Percentiles rank a stretch among this genome's conserved stretches.
phyloP scores from a whole-genome alignment of 2,888 invertebrate species.

The Ormyrus rosae region DNA sequence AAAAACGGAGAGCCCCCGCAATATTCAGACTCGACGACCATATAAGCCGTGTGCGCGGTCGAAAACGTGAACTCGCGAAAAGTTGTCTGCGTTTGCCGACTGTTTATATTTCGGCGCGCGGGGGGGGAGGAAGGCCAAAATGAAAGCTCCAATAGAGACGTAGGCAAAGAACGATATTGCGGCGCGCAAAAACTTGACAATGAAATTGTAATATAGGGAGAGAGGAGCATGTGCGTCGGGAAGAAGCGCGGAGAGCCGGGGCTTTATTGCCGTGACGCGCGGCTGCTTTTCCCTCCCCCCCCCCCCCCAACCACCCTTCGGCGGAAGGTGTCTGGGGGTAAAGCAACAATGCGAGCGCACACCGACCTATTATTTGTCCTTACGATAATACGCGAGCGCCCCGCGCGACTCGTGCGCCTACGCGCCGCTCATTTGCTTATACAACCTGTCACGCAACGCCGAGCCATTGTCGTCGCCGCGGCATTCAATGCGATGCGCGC shows the following conservation, averaged over 20 bases:
- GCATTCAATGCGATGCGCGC: slow-evolving; percentile 37
- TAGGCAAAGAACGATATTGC: neutral
- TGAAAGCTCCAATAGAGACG: no score
- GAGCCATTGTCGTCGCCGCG: slow-evolving; percentile 25
- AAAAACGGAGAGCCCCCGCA: no score
- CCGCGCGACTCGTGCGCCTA: neutral
- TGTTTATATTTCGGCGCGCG: no score
- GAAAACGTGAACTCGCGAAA: no score
- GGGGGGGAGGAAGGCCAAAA: no score
- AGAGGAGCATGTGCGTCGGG: neutral
- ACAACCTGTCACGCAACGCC: slow-evolving; percentile 17
- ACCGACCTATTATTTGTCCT: slow-evolving; percentile 53
- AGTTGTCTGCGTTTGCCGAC: no score
- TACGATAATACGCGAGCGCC: slow-evolving; percentile 42
- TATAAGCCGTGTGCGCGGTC: no score
- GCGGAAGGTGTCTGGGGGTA: slow-evolving; percentile 47
- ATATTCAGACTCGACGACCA: no score
- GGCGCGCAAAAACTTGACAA: slow-evolving; percentile 24
- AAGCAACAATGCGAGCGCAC: slow-evolving; percentile 39
- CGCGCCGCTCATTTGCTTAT: slow-evolving; percentile 13
- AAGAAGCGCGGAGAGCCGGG: neutral
- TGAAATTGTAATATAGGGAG: slow-evolving; percentile 40
- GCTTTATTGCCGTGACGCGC: slow-evolving; percentile 47
- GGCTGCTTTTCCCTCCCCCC: neutral
- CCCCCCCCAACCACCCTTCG: no score